phyloP scores from a whole-genome alignment of 2,888 invertebrate species.

The Stenodera caucasica region DNA sequence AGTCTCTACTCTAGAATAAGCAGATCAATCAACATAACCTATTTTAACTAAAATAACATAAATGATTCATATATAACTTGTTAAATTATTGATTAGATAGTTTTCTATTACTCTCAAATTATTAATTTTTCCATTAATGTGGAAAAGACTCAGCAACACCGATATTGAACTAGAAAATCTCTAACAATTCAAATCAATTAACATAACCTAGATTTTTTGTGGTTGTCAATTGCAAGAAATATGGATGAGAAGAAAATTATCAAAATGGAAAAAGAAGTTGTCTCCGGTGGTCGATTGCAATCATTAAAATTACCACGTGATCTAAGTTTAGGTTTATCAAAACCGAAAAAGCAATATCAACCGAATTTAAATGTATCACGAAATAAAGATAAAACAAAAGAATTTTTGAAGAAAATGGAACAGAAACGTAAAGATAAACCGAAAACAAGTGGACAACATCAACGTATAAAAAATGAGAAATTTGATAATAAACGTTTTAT shows the following conservation, averaged over 20 bases:
- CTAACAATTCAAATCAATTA: no score
- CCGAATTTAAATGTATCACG: slow-evolving; percentile 52
- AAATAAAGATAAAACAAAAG: slow-evolving; percentile 46
- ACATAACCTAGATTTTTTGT: background rate
- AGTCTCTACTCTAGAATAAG: background rate
- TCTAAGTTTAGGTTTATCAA: slow-evolving; percentile 49
- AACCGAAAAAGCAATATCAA: slow-evolving; percentile 48
- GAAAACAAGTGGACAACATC: slow-evolving; percentile 4
- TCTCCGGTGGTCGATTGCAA: slow-evolving; percentile 38
- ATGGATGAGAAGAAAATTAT: slow-evolving; percentile 26
- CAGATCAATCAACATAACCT: slow-evolving; percentile 12
- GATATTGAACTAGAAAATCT: no score
- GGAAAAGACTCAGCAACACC: no score
- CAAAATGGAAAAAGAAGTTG: slow-evolving; percentile 28
- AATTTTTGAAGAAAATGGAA: slow-evolving; percentile 37
- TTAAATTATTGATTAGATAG: no score
- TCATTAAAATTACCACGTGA: slow-evolving; percentile 49
- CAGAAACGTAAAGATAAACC: slow-evolving; percentile 29
- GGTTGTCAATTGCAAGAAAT: background rate
- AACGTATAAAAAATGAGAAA: slow-evolving; percentile 18
- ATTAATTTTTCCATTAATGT: no score
- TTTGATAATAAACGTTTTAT: slow-evolving; percentile 34
- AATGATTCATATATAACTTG: no score
- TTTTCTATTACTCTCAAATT: no score
- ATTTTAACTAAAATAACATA: no score